Conservation (phyloP, 1,140 invertebrate species). For the Microplitis mediator region DNA sequence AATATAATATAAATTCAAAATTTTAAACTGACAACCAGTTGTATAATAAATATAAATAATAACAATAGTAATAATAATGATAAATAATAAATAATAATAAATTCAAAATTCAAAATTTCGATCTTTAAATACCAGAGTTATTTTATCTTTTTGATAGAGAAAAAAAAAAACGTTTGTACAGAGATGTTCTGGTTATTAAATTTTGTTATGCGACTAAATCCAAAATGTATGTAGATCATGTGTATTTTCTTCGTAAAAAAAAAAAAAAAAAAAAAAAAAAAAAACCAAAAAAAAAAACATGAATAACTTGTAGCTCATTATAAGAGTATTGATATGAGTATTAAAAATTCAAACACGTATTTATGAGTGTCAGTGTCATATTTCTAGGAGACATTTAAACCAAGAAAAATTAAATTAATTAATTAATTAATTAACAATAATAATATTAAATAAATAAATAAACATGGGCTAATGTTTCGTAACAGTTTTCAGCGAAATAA, state of each 20-base stretch:
- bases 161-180: slow-evolving; percentile 57
- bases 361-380: slow-evolving; percentile 63
- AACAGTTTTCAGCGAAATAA: slow-evolving; percentile 57
- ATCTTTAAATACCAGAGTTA: slow-evolving; percentile 35
- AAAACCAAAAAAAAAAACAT: too few species aligned
- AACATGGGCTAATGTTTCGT: slow-evolving; percentile 59
- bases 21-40: too few species aligned
- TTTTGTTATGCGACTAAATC: slow-evolving; percentile 54
- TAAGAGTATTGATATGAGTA: slow-evolving; percentile 56
- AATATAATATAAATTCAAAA: slow-evolving; percentile 37
- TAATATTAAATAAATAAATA: too few species aligned
- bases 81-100: slow-evolving; percentile 29
- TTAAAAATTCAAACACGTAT: slow-evolving; percentile 58
- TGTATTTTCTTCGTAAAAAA: slow-evolving; percentile 63
- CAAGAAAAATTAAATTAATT: slow-evolving; percentile 26
- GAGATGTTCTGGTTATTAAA: slow-evolving; percentile 63
- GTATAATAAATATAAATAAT: slow-evolving; percentile 34
- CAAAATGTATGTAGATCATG: slow-evolving; percentile 51
- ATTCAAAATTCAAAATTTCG: slow-evolving; percentile 62
- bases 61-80: slow-evolving; percentile 37
- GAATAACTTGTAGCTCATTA: slow-evolving; percentile 55
- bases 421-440: too few species aligned
- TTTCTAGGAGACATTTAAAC: slow-evolving; percentile 59
- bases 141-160: slow-evolving; percentile 57
- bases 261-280: too few species aligned